Evolutionary conservation across 2,797 vertebrate genomes (phyloP).

Genomic region (Anguilla marmorata): DNA sequence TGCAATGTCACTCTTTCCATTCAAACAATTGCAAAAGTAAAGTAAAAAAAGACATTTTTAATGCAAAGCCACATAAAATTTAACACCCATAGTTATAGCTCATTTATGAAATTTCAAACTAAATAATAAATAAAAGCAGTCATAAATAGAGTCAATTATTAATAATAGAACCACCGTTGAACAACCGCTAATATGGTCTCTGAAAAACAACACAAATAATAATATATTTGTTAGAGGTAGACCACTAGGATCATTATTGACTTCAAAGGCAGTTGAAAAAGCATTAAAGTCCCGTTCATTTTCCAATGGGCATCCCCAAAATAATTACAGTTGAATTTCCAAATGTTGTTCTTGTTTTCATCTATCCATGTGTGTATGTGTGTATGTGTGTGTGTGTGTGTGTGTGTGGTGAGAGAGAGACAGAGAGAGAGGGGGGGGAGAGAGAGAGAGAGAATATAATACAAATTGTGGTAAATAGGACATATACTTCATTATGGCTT

Average conservation of each 20-base stretch:
- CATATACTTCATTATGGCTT: not conserved
- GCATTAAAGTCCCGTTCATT: slow-evolving; percentile 23
- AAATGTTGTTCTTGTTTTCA: slow-evolving; percentile 15
- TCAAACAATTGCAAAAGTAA: slow-evolving; percentile 66
- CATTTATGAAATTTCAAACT: slow-evolving; percentile 84
- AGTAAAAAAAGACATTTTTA: slow-evolving; percentile 76
- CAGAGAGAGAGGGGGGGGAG: not conserved
- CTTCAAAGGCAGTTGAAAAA: slow-evolving; percentile 60
- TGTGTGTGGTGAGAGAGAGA: not conserved
- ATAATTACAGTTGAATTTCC: slow-evolving; percentile 45
- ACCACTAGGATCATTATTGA: slow-evolving; percentile 56
- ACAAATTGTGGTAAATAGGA: not conserved
- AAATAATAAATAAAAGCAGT: slow-evolving; percentile 94
- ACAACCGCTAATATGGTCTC: slow-evolving; percentile 67
- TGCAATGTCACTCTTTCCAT: slow-evolving; percentile 67
- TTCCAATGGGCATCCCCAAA: slow-evolving; percentile 25
- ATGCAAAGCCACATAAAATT: slow-evolving; percentile 88
- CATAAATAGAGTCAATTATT: slow-evolving; percentile 72
- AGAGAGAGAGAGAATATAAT: not conserved
- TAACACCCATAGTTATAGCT: slow-evolving; percentile 89
- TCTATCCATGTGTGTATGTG: not conserved
- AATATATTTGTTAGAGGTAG: slow-evolving; percentile 63
- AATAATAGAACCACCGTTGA: slow-evolving; percentile 75
- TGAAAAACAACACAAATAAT: slow-evolving; percentile 54
- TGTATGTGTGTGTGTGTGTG: not conserved